Percentiles rank a stretch among this genome's conserved stretches.
Conservation (phyloP, 1,140 invertebrate species). For the Drosophila obscura region DNA sequence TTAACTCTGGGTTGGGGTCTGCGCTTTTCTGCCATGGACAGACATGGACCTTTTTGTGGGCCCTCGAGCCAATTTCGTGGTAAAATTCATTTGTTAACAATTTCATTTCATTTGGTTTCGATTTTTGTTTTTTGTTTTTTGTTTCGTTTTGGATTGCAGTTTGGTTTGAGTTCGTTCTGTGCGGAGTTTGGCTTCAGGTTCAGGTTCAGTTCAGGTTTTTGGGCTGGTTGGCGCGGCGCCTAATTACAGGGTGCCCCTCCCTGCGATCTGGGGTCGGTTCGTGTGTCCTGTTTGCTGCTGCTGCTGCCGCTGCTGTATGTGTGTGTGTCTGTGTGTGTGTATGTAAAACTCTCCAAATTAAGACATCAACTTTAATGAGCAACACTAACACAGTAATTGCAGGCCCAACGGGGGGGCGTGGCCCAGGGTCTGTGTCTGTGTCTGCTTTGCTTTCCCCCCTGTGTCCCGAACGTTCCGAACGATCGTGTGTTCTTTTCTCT, state of each 20-base stretch:
- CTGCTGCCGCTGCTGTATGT: conserved; percentile 28
- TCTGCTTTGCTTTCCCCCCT: conserved; percentile 62
- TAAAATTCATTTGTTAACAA: conserved; percentile 82
- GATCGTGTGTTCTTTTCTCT: conserved; percentile 26
- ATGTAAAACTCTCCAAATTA: conserved; percentile 76
- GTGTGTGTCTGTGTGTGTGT: conserved; percentile 25
- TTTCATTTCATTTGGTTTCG: conserved; percentile 67
- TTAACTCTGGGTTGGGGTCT: conserved; percentile 54
- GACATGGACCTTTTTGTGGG: conserved; percentile 27
- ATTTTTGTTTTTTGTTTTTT: conserved; percentile 50
- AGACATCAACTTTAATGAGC: conserved; percentile 81
- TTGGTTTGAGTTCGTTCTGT: neutral
- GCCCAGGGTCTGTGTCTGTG: neutral
- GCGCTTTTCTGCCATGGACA: conserved; percentile 15
- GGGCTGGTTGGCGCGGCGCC: conserved; percentile 59
- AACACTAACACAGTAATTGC: conserved; percentile 80
- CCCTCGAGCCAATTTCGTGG: conserved; percentile 74
- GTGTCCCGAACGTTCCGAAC: conserved; percentile 1
- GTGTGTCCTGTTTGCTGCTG: conserved; percentile 41
- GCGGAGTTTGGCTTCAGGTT: neutral
- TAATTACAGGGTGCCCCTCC: conserved; percentile 74
- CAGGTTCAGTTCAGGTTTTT: conserved; percentile 15
- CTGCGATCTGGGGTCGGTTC: conserved; percentile 27
- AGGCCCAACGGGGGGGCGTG: conserved; percentile 56
- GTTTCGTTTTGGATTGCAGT: conserved; percentile 38